Conservation (phyloP, 2,113 vertebrate species). For the Clarias gariepinus region DNA sequence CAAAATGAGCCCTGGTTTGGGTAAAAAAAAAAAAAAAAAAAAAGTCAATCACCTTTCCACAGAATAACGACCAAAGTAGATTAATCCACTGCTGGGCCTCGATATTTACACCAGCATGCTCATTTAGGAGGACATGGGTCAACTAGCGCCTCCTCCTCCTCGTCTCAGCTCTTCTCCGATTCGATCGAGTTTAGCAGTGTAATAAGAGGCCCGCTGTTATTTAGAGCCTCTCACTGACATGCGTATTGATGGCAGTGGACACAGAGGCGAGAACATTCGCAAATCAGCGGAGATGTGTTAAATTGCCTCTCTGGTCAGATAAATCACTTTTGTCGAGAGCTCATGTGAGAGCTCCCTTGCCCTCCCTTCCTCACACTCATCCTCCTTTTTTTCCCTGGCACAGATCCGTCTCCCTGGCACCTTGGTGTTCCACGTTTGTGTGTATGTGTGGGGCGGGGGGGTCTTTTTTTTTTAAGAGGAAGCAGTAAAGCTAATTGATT, state of each 20-base stretch:
- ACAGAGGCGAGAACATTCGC: slow-evolving; percentile 64
- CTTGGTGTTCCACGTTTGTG: slow-evolving; percentile 47
- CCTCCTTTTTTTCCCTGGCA: slow-evolving; percentile 18
- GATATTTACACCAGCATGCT: slow-evolving; percentile 38
- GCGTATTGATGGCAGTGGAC: slow-evolving; percentile 63
- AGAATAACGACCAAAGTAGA: slow-evolving; percentile 38
- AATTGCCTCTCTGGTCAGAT: slow-evolving; percentile 66
- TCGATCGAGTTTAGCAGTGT: slow-evolving; percentile 31
- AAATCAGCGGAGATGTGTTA: slow-evolving; percentile 64
- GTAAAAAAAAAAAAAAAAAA: neutral
- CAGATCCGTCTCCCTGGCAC: slow-evolving; percentile 12
- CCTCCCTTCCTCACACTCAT: slow-evolving; percentile 4
- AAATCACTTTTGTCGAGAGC: slow-evolving; percentile 61
- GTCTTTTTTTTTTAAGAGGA: slow-evolving; percentile 45
- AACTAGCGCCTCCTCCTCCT: slow-evolving; percentile 4
- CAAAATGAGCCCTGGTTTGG: neutral
- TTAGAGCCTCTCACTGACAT: slow-evolving; percentile 61
- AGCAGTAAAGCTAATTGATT: slow-evolving; percentile 63
- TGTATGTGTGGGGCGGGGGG: slow-evolving; percentile 36
- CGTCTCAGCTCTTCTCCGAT: slow-evolving; percentile 24
- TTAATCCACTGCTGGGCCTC: slow-evolving; percentile 37
- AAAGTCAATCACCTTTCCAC: slow-evolving; percentile 30
- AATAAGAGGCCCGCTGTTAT: slow-evolving; percentile 53
- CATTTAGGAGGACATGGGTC: slow-evolving; percentile 46
- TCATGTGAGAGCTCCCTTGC: neutral